phyloP scores from a whole-genome alignment of 1,140 invertebrate species.

The Liolophura sinensis region DNA sequence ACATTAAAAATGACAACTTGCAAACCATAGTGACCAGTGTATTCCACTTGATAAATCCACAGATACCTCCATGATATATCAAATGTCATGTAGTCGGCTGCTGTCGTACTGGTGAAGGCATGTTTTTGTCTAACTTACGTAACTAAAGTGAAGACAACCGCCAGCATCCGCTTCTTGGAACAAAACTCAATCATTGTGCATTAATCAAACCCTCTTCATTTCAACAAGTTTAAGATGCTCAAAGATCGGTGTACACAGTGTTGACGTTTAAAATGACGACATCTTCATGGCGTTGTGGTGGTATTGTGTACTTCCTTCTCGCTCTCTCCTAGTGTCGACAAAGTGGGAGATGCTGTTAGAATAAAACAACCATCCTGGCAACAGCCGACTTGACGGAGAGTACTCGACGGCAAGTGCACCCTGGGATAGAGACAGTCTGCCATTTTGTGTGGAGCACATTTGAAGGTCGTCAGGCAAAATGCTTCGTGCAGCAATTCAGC shows the following conservation, averaged over 20 bases:
- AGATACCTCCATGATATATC: too few relatives aligned
- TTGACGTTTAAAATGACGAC: background rate
- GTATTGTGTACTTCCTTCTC: background rate
- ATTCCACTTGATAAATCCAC: too few relatives aligned
- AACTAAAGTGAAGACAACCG: background rate
- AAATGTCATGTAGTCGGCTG: too few relatives aligned
- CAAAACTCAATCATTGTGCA: conserved; percentile 3
- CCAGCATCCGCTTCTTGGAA: conserved; percentile 1
- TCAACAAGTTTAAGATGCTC: background rate
- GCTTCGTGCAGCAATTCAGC: too few relatives aligned
- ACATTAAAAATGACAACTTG: too few relatives aligned
- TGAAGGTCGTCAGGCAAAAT: too few relatives aligned
- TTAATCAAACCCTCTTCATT: background rate
- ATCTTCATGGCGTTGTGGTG: background rate
- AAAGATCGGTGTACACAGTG: background rate
- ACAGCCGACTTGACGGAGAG: background rate
- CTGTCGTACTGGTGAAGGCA: too few relatives aligned
- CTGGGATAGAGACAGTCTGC: too few relatives aligned
- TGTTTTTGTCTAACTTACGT: background rate
- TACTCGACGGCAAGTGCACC: too few relatives aligned
- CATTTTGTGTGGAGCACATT: too few relatives aligned
- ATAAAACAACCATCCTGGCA: background rate
- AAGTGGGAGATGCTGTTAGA: background rate
- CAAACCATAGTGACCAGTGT: too few relatives aligned
- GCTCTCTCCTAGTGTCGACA: background rate